Evolutionary conservation across 2,888 invertebrate genomes (phyloP), one percentile per base, ranked within the genome.

Genomic region (Pammene aurita): DNA sequence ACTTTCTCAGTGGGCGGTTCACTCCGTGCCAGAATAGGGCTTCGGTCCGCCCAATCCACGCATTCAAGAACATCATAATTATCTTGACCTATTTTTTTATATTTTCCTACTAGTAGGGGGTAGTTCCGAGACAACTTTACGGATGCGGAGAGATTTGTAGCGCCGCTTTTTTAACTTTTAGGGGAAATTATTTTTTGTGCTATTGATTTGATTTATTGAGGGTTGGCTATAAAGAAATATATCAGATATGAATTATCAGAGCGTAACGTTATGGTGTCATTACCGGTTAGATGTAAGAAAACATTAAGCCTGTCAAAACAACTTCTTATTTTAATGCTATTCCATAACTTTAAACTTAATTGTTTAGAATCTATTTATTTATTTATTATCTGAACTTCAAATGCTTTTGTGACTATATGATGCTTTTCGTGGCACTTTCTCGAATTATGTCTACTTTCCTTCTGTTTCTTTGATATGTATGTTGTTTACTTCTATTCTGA

Each of bases 1-100:
- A 84, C 78, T 82, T 82, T 80, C 85, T 41, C 83, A 73, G 80
- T 77, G 78, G 84, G 83, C 71, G 80, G 78, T 73, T 66, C 66
- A 48, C 72, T 73, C 71, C 71, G 50, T 62, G 62, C 71, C 62
- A 60, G 67, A 65, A 72, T 58, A 69, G 55, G 72, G 52, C 67
- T 34, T 52, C 61, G 35, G 54, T 41, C 64, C 66, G 54, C 69
- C 69, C 65, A 64, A 69, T 65, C 69, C 60, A 65, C 81, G 79
- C 78, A 76, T 72, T 71, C 76, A 73, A 72, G 75, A 74, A 77
- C 75, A 77, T 76, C 76, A 77, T 79, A 80, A 83, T 81, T 80
- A 80, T 82, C 77, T 76, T 79, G 81, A 80, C 81, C 81, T 75
- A 80, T 73, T 79, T 80, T 77, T 73, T 68, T 54, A 65, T 54